Evolutionary conservation across 2,113 vertebrate species (phyloP).

Genomic region (Phycodurus eques): DNA sequence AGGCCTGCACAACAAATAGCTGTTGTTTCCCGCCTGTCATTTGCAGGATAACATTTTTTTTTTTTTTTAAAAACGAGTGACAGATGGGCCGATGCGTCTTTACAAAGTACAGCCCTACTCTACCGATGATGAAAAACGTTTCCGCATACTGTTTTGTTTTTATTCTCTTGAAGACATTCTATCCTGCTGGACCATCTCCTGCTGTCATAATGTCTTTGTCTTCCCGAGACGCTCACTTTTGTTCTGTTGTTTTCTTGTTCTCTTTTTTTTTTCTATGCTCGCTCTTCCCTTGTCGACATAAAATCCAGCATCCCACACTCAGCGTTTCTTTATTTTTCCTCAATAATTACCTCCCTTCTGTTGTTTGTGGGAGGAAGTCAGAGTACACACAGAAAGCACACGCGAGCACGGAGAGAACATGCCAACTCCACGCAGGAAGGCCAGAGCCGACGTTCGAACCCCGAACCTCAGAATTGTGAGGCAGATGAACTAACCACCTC

Average conservation of each 20-base stretch:
- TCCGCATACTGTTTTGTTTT: slow-evolving; percentile 36
- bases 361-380: not conserved
- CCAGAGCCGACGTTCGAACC: too few relatives aligned
- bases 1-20: slow-evolving; percentile 49
- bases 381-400: too few relatives aligned
- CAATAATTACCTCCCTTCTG: not conserved
- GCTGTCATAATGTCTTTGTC: slow-evolving; percentile 31
- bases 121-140: slow-evolving; percentile 52
- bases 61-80: slow-evolving; percentile 52
- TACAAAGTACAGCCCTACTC: slow-evolving; percentile 18
- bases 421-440: too few relatives aligned
- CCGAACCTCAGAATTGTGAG: too few relatives aligned
- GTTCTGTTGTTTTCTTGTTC: slow-evolving; percentile 19
- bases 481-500: too few relatives aligned
- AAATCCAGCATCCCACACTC: not conserved
- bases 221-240: slow-evolving; percentile 25
- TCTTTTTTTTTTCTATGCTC: slow-evolving; percentile 6
- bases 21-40: slow-evolving; percentile 39
- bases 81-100: slow-evolving; percentile 57
- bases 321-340: not conserved
- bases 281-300: slow-evolving; percentile 3
- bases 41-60: slow-evolving; percentile 36
- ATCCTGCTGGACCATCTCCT: slow-evolving; percentile 24
- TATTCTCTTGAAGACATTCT: slow-evolving; percentile 26
- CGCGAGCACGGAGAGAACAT: too few relatives aligned